Percentiles rank a stretch among this genome's conserved stretches.
phyloP scores from a whole-genome alignment of 2,888 invertebrate genomes.

The Euphydryas editha region DNA sequence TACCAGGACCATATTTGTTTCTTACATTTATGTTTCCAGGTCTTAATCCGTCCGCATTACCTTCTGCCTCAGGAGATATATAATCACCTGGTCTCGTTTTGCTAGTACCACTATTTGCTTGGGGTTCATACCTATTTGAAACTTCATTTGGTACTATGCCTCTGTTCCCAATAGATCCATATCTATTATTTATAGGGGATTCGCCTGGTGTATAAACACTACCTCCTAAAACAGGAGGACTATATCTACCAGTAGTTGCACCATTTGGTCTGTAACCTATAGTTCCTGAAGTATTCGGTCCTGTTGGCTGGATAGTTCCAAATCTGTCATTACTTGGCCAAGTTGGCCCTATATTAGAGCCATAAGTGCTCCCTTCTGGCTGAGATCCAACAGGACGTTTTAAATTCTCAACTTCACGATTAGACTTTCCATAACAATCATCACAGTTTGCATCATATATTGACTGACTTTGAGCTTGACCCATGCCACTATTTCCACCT shows the following conservation, averaged over 20 bases:
- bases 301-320: neutral
- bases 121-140: constrained; percentile 10
- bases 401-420: constrained; percentile 56
- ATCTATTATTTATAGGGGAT: neutral
- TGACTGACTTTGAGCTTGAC: constrained; percentile 94
- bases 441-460: constrained; percentile 87
- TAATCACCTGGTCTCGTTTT: constrained; percentile 19
- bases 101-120: constrained; percentile 1
- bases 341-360: constrained; percentile 19
- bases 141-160: constrained; percentile 7
- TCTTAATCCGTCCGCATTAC: neutral
- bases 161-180: neutral
- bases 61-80: neutral
- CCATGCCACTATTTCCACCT: constrained; percentile 93
- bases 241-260: constrained; percentile 2
- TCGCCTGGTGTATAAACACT: constrained; percentile 15
- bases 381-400: constrained; percentile 42
- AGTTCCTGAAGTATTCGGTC: constrained; percentile 3
- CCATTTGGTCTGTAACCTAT: constrained; percentile 20
- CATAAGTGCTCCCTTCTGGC: constrained; percentile 28
- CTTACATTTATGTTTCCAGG: neutral
- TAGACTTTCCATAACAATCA: constrained; percentile 81
- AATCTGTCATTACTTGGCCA: constrained; percentile 29
- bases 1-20: neutral
- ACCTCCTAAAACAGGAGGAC: constrained; percentile 16